Percentiles rank a stretch among this genome's conserved stretches.
These are phyloP conservation scores for Eupelmus urozonus DNA, from an alignment of 2,888 invertebrate genomes.

Conservation along the genomic window DNA sequence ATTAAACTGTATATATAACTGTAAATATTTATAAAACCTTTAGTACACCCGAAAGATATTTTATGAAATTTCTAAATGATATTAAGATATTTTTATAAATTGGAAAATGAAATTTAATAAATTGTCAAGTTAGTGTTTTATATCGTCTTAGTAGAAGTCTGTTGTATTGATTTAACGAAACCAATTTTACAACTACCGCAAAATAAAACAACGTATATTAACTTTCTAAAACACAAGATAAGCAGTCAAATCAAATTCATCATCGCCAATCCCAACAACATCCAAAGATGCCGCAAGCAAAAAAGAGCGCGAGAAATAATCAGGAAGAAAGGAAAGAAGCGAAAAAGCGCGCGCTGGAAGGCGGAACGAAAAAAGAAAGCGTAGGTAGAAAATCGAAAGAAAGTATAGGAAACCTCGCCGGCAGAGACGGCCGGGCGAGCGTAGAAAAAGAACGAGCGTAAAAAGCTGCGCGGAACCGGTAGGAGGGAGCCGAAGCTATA, in stretches of 20 bases:
- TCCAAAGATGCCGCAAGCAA: not conserved
- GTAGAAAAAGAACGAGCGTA: slow-evolving; percentile 20
- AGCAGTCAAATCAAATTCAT: not conserved
- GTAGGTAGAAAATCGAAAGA: slow-evolving; percentile 34
- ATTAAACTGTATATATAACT: too few species aligned
- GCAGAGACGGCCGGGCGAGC: not conserved
- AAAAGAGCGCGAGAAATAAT: not conserved
- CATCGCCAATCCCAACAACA: too few species aligned
- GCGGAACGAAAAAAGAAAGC: not conserved
- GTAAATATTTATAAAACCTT: too few species aligned
- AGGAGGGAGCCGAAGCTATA: not conserved
- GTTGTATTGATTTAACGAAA: too few species aligned
- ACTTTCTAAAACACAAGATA: not conserved
- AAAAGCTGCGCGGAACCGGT: not conserved
- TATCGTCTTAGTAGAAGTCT: too few species aligned
- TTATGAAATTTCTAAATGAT: too few species aligned
- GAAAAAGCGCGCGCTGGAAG: not conserved
- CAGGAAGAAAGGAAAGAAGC: not conserved
- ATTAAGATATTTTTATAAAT: too few species aligned
- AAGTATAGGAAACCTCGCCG: slow-evolving; percentile 47
- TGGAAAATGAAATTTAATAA: too few species aligned
- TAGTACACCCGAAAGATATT: too few species aligned
- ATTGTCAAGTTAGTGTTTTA: too few species aligned
- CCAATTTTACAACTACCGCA: too few species aligned
- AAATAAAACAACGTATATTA: not conserved